phyloP scores from a whole-genome alignment of 2,113 vertebrate genomes.

The Anguilla japonica region DNA sequence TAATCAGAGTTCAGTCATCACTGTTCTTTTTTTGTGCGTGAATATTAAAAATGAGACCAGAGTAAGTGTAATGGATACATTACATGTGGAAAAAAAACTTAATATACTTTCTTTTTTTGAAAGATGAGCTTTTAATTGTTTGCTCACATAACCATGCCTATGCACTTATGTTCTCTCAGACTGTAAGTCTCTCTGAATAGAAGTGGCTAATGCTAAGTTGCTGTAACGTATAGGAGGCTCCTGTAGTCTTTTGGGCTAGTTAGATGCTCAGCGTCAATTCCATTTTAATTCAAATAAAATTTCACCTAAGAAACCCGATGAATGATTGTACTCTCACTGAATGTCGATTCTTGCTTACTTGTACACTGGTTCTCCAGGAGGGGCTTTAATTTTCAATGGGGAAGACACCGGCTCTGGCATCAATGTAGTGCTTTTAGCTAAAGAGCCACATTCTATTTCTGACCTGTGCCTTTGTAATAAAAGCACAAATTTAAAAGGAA shows the following conservation, averaged over 20 bases:
- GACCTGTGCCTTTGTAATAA: not conserved
- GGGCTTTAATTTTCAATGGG: not conserved
- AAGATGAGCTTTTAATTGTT: not conserved
- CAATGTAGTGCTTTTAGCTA: not conserved
- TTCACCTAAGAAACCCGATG: not conserved
- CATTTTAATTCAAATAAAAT: conserved; percentile 1
- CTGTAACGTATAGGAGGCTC: not conserved
- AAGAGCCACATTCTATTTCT: not conserved
- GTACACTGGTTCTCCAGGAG: not conserved
- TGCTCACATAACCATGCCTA: no score
- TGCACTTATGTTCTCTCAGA: no score
- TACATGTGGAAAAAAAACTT: not conserved
- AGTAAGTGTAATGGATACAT: not conserved
- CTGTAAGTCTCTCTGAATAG: no score
- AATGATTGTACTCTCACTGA: conserved; percentile 1
- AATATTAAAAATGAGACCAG: not conserved
- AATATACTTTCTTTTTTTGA: not conserved
- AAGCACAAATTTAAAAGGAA: not conserved
- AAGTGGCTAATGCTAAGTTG: no score
- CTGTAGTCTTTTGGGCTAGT: not conserved
- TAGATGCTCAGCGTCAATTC: not conserved
- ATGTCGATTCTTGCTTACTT: conserved; percentile 4
- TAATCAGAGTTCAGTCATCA: not conserved
- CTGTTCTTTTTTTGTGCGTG: not conserved
- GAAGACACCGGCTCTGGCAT: not conserved